These are phyloP conservation scores for Ptilodon capucinus DNA, from an alignment of 2,888 invertebrate species.

Conservation along the genomic window DNA sequence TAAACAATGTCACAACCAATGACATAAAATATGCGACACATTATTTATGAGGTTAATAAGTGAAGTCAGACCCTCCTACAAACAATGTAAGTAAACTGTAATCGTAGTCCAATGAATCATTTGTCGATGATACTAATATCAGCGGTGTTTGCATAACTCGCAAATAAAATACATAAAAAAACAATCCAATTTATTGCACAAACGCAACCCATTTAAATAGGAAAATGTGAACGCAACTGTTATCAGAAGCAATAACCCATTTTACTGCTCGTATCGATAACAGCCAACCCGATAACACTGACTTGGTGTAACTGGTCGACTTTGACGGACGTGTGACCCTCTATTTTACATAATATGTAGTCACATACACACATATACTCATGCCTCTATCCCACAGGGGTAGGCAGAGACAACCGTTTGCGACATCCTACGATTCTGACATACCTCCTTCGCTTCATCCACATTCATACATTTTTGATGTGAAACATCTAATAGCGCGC, in stretches of 20 bases:
- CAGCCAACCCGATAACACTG: conserved; percentile 12
- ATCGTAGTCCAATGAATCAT: neutral
- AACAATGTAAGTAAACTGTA: too few species aligned
- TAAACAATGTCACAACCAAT: too few species aligned
- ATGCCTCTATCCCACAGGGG: too few species aligned
- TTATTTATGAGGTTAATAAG: too few species aligned
- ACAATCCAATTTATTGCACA: conserved; percentile 18
- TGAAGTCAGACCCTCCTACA: too few species aligned
- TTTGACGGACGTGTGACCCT: conserved; percentile 35
- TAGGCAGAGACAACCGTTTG: too few species aligned
- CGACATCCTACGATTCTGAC: too few species aligned
- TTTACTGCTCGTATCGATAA: conserved; percentile 36
- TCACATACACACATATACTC: too few species aligned
- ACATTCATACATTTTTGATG: too few species aligned
- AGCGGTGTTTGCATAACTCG: neutral
- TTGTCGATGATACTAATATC: neutral
- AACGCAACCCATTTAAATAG: conserved; percentile 30
- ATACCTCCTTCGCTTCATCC: too few species aligned
- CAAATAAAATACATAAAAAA: neutral
- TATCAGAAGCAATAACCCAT: conserved; percentile 37
- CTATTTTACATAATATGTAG: conserved; percentile 14
- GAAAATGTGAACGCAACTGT: conserved; percentile 20
- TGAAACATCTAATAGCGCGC: too few species aligned
- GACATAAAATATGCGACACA: too few species aligned
- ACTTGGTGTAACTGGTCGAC: conserved; percentile 14